Evolutionary conservation across 2,797 vertebrate genomes (phyloP), one percentile per base, ranked within the genome.

Genomic region (Microtus obscurus): DNA sequence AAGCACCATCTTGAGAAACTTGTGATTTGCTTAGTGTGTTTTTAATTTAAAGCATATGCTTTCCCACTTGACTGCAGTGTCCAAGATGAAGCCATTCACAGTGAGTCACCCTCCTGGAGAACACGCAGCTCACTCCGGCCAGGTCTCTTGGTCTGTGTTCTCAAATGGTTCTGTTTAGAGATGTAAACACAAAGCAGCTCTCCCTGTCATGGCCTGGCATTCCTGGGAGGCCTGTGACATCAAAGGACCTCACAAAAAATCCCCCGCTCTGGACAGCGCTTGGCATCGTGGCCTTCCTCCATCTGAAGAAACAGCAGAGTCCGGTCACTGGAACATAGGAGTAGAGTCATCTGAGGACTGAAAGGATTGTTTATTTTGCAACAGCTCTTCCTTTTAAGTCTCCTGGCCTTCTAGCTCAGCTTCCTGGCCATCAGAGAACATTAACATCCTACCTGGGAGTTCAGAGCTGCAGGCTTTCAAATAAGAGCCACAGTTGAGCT

Each of bases 211-310:
- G 98, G 97, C 95, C 93, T 93, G 96, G 93, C 97, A 91, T 98
- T 98, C 99, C 99, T 99, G 99, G 98, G 98, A 98, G 98, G 98
- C 99, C 99, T 98, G 98, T 99, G 98, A 99, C 99, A 99, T 99
- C 99, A 99, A 99, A 99, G 99, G 97, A 94, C 87, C 97, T 98
- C 98, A 97, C 98, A 99, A 98, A 99, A 98, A 99, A 99, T 99
- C 98, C 98, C 98, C 98, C 98, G 98, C 99, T 99, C 98, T 98
- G 98, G 98, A 98, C 98, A 98, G 98, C 97, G 98, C 98, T 99
- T 99, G 98, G 99, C 98, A 98, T 97, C 98, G 93, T 95, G 93
- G 98, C 94, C 98, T 97, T 96, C 95, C 98, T 99, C 98, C 99
- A 99, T 99, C 98, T 99, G 99, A 99, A 98, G 98, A 99, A 99